These are phyloP conservation scores for Thecophora atra DNA, from an alignment of 2,888 invertebrate genomes.

Conservation along the genomic window DNA sequence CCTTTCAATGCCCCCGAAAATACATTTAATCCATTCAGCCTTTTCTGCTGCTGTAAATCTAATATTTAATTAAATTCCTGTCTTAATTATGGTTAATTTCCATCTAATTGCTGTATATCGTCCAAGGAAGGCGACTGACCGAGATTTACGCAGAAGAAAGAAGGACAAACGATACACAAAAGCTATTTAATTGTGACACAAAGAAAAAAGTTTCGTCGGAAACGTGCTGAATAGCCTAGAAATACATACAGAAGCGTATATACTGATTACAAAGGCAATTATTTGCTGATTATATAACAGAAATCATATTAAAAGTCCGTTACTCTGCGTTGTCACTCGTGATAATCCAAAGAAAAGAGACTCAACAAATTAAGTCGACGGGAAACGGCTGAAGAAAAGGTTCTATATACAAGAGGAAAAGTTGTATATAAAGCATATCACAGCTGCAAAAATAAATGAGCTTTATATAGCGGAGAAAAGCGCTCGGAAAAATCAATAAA, in stretches of 20 bases:
- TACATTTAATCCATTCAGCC: neutral
- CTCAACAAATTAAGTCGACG: neutral
- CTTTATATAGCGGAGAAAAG: neutral
- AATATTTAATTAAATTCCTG: slow-evolving; percentile 66
- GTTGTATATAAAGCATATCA: neutral
- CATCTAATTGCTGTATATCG: slow-evolving; percentile 66
- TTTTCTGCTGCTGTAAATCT: neutral
- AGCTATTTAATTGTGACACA: neutral
- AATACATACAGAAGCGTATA: neutral
- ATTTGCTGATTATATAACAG: slow-evolving; percentile 15
- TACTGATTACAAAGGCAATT: slow-evolving; percentile 21
- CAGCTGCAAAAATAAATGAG: neutral
- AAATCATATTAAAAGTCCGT: neutral
- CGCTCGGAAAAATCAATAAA: slow-evolving; percentile 30
- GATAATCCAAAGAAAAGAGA: neutral
- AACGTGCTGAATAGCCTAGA: neutral
- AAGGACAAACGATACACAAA: neutral
- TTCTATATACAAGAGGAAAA: neutral
- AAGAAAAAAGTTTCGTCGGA: neutral
- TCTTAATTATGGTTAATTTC: slow-evolving; percentile 67
- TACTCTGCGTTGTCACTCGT: slow-evolving; percentile 9
- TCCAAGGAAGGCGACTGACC: slow-evolving; percentile 37
- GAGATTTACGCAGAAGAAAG: neutral
- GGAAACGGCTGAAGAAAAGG: neutral
- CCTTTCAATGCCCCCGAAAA: too few species aligned